phyloP scores from a whole-genome alignment of 2,888 invertebrate species.

The Rhopalosiphum nymphaeae region DNA sequence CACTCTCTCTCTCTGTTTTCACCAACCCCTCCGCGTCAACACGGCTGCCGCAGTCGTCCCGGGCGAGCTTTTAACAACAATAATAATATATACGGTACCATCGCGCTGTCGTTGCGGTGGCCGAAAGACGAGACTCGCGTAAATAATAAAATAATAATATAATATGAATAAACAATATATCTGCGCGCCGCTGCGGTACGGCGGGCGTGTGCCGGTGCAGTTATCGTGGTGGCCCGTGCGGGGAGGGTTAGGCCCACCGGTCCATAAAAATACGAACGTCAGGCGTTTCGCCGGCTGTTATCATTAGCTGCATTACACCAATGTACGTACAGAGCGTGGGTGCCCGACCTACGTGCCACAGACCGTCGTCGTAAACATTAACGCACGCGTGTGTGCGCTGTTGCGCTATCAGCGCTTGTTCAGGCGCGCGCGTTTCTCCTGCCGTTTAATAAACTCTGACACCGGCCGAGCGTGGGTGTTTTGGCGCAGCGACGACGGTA shows the following conservation, averaged over 20 bases:
- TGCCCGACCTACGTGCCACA: no score
- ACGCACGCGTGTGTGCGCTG: not conserved
- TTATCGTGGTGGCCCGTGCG: not conserved
- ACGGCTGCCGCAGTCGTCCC: not conserved
- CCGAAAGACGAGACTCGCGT: not conserved
- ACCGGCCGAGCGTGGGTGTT: not conserved
- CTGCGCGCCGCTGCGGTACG: not conserved
- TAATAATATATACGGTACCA: not conserved
- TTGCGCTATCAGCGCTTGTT: slow-evolving; percentile 56
- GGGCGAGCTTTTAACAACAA: not conserved
- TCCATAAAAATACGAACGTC: not conserved
- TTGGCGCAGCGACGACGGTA: not conserved
- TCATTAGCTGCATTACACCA: not conserved
- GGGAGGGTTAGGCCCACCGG: not conserved
- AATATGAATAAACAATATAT: not conserved
- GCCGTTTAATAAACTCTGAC: not conserved
- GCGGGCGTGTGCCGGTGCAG: not conserved
- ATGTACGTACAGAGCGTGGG: no score
- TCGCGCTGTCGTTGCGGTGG: not conserved
- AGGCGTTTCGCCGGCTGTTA: no score
- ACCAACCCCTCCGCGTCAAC: no score
- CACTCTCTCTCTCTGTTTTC: no score
- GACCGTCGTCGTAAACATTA: slow-evolving; percentile 19
- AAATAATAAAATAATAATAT: not conserved
- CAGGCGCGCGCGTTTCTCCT: slow-evolving; percentile 21